Percentiles rank a stretch among this genome's conserved stretches.
Conservation (phyloP, 64 coral and sea anemone genomes). For the Montipora foliosa region DNA sequence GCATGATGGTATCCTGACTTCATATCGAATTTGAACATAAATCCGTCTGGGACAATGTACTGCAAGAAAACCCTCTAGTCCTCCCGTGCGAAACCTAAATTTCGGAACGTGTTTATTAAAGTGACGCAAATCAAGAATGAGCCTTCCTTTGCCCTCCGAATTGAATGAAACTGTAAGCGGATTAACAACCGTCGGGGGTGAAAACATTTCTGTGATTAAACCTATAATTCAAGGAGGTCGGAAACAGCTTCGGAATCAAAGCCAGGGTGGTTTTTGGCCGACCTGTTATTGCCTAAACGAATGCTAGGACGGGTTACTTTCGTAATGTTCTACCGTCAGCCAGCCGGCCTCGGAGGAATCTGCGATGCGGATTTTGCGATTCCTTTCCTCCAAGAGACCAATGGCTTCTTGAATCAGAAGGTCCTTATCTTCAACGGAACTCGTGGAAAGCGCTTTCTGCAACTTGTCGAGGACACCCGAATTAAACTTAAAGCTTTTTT, state of each 20-base stretch:
- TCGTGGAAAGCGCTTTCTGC: too few species aligned
- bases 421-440: too few species aligned
- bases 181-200: conserved; percentile 61
- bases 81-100: conserved; percentile 62
- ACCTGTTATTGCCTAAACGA: conserved; percentile 53
- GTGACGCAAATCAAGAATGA: conserved; percentile 62
- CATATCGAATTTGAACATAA: conserved; percentile 70
- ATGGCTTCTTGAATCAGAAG: too few species aligned
- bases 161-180: conserved; percentile 54
- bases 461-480: background rate
- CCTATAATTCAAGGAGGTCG: conserved; percentile 57
- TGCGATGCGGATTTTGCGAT: too few species aligned
- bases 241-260: conserved; percentile 64
- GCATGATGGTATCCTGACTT: conserved; percentile 65
- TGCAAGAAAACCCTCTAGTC: conserved; percentile 48
- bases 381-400: too few species aligned
- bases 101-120: conserved; percentile 75
- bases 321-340: background rate
- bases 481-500: background rate
- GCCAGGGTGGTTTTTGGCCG: conserved; percentile 3
- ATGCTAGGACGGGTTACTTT: background rate
- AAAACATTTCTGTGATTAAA: conserved; percentile 33
- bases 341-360: conserved; percentile 54
- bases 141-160: conserved; percentile 30
- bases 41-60: conserved; percentile 8